Conservation (phyloP, 2,797 vertebrate genomes). For the Danio choprae region DNA sequence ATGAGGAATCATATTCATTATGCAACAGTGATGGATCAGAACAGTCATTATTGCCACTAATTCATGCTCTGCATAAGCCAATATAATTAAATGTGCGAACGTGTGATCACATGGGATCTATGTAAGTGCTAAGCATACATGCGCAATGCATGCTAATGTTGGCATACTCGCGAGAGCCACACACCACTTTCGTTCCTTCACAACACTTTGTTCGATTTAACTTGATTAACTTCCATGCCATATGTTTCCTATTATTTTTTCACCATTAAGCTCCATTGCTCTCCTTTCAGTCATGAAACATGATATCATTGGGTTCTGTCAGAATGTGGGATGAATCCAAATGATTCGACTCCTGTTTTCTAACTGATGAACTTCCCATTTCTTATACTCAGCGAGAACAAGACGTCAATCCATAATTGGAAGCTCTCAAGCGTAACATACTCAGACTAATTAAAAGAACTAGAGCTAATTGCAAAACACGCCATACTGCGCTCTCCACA, state of each 20-base stretch:
- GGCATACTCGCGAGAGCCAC: not conserved
- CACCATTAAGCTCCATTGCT: slow-evolving; percentile 11
- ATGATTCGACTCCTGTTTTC: slow-evolving; percentile 27
- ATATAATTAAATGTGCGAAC: slow-evolving; percentile 49
- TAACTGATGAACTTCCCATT: slow-evolving; percentile 49
- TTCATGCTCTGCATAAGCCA: slow-evolving; percentile 42
- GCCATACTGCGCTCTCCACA: not conserved
- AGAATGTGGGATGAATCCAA: slow-evolving; percentile 35
- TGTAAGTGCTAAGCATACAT: slow-evolving; percentile 27
- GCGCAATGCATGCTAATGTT: slow-evolving; percentile 30
- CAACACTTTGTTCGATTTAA: slow-evolving; percentile 50
- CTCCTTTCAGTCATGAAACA: slow-evolving; percentile 36
- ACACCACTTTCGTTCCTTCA: slow-evolving; percentile 12
- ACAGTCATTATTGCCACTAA: slow-evolving; percentile 48
- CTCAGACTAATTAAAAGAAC: slow-evolving; percentile 55
- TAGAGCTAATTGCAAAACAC: slow-evolving; percentile 37
- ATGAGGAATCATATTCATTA: slow-evolving; percentile 40
- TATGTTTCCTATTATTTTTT: slow-evolving; percentile 47
- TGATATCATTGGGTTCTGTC: slow-evolving; percentile 11
- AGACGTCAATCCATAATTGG: slow-evolving; percentile 48
- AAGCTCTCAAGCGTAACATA: slow-evolving; percentile 46
- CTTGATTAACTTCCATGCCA: slow-evolving; percentile 47
- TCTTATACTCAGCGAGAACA: slow-evolving; percentile 9
- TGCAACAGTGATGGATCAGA: slow-evolving; percentile 42
- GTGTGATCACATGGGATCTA: slow-evolving; percentile 36